Base-by-base conservation (phyloP, 2,888 invertebrate species). In the Nymphalis polychloros region DNA sequence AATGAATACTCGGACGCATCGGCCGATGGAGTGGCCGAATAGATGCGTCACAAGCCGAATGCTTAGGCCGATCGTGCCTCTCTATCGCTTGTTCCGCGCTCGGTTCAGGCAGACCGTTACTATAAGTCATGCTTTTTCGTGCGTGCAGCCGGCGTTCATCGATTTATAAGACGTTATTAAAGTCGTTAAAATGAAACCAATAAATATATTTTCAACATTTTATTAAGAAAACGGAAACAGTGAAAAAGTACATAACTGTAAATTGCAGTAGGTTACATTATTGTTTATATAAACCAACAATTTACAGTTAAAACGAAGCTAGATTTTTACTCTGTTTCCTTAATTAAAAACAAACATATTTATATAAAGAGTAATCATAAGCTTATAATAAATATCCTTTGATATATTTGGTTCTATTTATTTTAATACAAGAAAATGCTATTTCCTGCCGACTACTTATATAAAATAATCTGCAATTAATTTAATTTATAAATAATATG, bases 141-240 rank as follows among this genome's bases (percentile, higher is more conserved):
- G n/a, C n/a, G n/a, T n/a, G n/a, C n/a, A n/a, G n/a, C n/a, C n/a
- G n/a, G n/a, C n/a, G n/a, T n/a, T n/a, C n/a, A n/a, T n/a, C n/a
- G n/a, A n/a, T n/a, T n/a, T n/a, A n/a, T n/a, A n/a, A n/a, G n/a
- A n/a, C n/a, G n/a, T n/a, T n/a, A n/a, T n/a, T n/a, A 4, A 50
- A 31, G 10, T 7, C 6, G 8, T 23, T 17, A 19, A 59, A 68
- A 65, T 60, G 2, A 68, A 64, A 70, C 13, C 8, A 16, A 5
- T 20, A 13, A 46, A 57, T 19, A 46, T 68, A 71, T 68, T 92
- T 92, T 91, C 86, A 92, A 92, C 89, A 90, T 92, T 92, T 92
- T 92, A 92, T 92, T 92, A 90, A 88, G 92, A 92, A 92, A 92
- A 92, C 92, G 88, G 92, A 92, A 92, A 92, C 92, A 90, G 92